These are phyloP conservation scores for Drosophila dunni DNA, from an alignment of 1,140 invertebrate species.

Conservation along the genomic window DNA sequence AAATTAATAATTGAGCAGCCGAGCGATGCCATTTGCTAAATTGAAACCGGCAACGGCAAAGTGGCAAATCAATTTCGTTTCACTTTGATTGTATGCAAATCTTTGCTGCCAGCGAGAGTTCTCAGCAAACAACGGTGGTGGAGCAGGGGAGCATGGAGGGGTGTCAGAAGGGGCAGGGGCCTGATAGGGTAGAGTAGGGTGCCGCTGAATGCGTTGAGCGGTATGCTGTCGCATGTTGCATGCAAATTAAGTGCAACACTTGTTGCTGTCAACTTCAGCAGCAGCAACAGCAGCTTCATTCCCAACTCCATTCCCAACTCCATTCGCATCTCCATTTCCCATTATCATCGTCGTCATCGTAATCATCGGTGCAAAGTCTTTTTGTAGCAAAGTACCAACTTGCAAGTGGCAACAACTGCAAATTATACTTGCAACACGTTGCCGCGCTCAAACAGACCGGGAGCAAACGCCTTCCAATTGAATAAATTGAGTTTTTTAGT, in stretches of 20 bases:
- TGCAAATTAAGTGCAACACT: slow-evolving; percentile 79
- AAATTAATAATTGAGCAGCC: slow-evolving; percentile 77
- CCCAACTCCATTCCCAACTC: neutral
- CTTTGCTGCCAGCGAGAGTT: slow-evolving; percentile 54
- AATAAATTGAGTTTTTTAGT: neutral
- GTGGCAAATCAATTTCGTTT: slow-evolving; percentile 77
- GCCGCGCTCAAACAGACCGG: neutral
- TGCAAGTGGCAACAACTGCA: slow-evolving; percentile 16
- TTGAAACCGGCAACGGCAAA: slow-evolving; percentile 64
- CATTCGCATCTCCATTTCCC: neutral
- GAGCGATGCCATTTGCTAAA: slow-evolving; percentile 71
- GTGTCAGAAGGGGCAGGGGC: neutral
- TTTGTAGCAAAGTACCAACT: slow-evolving; percentile 1
- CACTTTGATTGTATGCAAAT: slow-evolving; percentile 82
- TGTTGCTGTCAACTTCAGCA: slow-evolving; percentile 50
- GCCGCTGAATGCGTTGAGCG: slow-evolving; percentile 10
- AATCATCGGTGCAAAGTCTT: slow-evolving; percentile 5
- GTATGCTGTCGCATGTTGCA: slow-evolving; percentile 68
- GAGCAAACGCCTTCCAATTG: neutral
- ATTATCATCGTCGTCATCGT: slow-evolving; percentile 12
- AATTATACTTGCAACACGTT: slow-evolving; percentile 11
- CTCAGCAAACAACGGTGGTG: neutral
- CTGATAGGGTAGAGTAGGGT: neutral
- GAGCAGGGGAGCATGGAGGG: no score
- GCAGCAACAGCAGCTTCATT: neutral